Percentiles rank a stretch among this genome's conserved stretches.
Conservation (phyloP, 2,113 vertebrate species). For the Bombycilla garrulus region DNA sequence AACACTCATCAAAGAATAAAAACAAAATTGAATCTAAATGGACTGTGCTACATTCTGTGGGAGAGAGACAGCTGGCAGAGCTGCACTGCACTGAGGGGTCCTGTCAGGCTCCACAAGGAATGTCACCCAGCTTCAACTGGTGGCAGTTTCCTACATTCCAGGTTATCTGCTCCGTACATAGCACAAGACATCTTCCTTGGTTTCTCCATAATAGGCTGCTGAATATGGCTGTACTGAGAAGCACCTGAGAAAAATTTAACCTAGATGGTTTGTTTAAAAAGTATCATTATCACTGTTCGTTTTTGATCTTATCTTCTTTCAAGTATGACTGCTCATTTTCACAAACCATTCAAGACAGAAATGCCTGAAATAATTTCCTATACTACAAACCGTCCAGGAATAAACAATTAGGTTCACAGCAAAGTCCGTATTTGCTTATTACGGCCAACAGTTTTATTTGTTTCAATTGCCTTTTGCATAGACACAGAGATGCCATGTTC, state of each 20-base stretch:
- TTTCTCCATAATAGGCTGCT: neutral
- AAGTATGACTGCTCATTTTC: neutral
- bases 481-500: neutral
- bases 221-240: neutral
- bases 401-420: neutral
- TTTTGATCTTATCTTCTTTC: neutral
- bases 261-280: neutral
- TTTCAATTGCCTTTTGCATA: neutral
- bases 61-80: constrained; percentile 59
- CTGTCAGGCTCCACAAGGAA: constrained; percentile 19
- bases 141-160: neutral
- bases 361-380: neutral
- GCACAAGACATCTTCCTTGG: neutral
- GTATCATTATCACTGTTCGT: neutral
- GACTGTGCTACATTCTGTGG: neutral
- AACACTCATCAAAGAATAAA: constrained; percentile 67
- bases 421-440: neutral
- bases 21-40: constrained; percentile 59
- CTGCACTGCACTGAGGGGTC: neutral
- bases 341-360: neutral
- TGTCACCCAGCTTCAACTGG: neutral
- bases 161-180: neutral
- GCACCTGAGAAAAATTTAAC: neutral
- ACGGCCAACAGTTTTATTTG: neutral
- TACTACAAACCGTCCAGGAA: neutral